phyloP scores from a whole-genome alignment of 1,140 invertebrate species.

The Meteorus sp. region DNA sequence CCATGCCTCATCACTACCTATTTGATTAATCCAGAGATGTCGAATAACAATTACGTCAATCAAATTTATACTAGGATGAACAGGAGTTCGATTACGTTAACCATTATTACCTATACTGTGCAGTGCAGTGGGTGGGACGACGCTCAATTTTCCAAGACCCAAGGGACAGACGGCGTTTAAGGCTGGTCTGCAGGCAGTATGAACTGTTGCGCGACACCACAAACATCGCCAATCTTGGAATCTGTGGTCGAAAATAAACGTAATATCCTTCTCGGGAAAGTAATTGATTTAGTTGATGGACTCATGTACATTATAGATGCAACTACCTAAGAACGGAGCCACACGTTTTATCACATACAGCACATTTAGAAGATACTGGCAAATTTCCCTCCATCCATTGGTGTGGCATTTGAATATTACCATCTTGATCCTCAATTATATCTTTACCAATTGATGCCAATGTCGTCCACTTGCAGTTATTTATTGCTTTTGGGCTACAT shows the following conservation, averaged over 20 bases:
- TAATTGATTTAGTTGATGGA: neutral
- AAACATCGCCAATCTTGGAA: constrained; percentile 95
- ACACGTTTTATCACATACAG: constrained; percentile 94
- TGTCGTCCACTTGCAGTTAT: constrained; percentile 97
- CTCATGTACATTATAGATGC: neutral
- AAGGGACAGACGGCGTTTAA: constrained; percentile 77
- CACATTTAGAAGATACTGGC: constrained; percentile 91
- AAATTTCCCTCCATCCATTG: constrained; percentile 98
- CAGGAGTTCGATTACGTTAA: too few relatives aligned
- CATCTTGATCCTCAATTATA: constrained; percentile 90
- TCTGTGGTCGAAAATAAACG: constrained; percentile 54
- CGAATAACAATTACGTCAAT: constrained; percentile 25
- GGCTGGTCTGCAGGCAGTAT: constrained; percentile 81
- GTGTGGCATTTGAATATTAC: constrained; percentile 93
- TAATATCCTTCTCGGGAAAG: neutral
- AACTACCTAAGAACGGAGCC: constrained; percentile 85
- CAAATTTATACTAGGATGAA: too few relatives aligned
- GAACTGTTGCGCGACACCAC: constrained; percentile 93
- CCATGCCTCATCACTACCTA: constrained; percentile 83
- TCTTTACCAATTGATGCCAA: constrained; percentile 89
- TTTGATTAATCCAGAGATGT: constrained; percentile 1
- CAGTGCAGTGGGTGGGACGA: constrained; percentile 89
- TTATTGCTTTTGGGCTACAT: constrained; percentile 87
- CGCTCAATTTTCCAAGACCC: constrained; percentile 84
- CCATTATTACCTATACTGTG: constrained; percentile 78